Percentiles rank a stretch among this genome's conserved stretches.
Evolutionary conservation across 30 jellyfish, hydroid and myxozoan species (phyloP).

Genomic region (Haliclystus octoradiatus): DNA sequence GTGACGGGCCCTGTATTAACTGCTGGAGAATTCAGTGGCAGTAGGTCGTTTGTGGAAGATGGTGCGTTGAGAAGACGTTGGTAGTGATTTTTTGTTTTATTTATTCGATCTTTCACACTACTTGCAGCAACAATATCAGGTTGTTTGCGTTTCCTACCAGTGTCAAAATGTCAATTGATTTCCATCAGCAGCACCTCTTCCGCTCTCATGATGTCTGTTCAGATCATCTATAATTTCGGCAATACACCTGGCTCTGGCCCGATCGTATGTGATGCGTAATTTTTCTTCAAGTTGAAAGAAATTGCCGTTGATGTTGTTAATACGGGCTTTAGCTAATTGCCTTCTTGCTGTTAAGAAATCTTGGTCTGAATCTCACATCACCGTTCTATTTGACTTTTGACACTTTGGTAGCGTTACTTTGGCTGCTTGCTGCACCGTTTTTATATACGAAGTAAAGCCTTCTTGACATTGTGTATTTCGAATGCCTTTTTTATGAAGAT

Average conservation of each 20-base stretch:
- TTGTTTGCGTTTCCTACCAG: not conserved
- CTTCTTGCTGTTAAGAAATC: not conserved
- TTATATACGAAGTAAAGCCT: not conserved
- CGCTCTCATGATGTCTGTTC: not conserved
- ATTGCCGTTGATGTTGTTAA: not conserved
- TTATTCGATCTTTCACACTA: not conserved
- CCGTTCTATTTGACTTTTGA: not conserved
- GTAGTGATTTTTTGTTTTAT: not conserved
- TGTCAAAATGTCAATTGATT: not conserved
- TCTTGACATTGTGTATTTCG: not conserved
- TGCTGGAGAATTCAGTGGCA: not conserved
- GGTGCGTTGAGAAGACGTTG: not conserved
- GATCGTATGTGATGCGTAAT: not conserved
- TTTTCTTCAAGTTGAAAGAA: not conserved
- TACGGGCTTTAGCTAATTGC: not conserved
- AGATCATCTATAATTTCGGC: not conserved
- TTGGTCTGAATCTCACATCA: not conserved
- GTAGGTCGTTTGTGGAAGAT: not conserved
- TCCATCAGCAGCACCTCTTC: not conserved
- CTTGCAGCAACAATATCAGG: not conserved
- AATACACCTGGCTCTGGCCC: not conserved
- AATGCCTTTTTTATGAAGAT: not conserved
- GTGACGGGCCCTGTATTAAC: not conserved
- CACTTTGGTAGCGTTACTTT: not conserved
- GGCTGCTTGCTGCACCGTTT: not conserved